These are phyloP conservation scores for Acanthisitta chloris DNA, from an alignment of 2,113 vertebrate genomes.

Conservation along the genomic window DNA sequence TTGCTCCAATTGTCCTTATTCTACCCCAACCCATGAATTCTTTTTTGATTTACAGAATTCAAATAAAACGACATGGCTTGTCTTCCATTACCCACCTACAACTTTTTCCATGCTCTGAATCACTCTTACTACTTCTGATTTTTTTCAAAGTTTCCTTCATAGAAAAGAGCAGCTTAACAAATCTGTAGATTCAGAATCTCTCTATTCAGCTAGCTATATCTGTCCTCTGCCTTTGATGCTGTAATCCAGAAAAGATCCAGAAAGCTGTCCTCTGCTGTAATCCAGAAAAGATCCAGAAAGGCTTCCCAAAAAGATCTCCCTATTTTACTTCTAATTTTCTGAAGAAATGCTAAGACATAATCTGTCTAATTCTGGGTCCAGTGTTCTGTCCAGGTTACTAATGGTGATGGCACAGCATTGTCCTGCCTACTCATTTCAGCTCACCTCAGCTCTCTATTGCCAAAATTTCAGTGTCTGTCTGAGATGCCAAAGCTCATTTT, in stretches of 20 bases:
- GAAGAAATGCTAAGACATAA: neutral
- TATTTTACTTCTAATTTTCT: neutral
- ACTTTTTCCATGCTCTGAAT: neutral
- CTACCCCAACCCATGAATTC: neutral
- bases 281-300: no score
- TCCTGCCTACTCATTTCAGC: neutral
- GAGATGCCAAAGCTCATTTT: neutral
- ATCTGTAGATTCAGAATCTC: neutral
- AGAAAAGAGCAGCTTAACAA: neutral
- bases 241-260: no score
- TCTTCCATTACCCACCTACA: neutral
- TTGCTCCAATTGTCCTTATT: neutral
- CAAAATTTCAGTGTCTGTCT: neutral
- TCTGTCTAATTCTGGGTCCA: neutral
- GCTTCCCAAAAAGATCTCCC: neutral
- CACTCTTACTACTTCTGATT: neutral
- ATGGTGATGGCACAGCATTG: neutral
- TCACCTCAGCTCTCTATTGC: neutral
- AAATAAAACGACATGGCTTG: neutral
- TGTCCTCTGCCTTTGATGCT: neutral
- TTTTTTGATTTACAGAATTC: neutral
- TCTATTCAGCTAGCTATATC: neutral
- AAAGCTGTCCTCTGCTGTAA: no score
- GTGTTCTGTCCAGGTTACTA: neutral
- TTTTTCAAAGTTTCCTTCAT: neutral